phyloP scores from a whole-genome alignment of 1,140 invertebrate species.

The Hypsibius dujardini region DNA sequence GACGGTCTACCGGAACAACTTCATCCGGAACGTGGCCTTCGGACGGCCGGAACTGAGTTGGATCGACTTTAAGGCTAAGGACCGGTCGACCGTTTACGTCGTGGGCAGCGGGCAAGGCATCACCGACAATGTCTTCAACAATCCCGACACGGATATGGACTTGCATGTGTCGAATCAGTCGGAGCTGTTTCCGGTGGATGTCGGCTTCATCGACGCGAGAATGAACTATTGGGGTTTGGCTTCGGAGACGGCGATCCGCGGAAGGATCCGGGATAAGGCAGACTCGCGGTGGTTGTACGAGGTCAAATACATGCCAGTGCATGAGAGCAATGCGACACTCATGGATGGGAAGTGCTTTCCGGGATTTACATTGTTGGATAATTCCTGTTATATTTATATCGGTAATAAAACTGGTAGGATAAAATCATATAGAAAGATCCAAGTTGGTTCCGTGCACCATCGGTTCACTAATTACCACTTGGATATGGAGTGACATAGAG shows the following conservation, averaged over 20 bases:
- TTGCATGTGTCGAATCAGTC: background rate
- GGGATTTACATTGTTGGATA: background rate
- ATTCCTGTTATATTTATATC: background rate
- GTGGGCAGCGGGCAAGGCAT: background rate
- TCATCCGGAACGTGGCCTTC: background rate
- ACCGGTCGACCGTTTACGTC: background rate
- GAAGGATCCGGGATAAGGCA: constrained; percentile 34
- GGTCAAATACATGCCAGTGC: constrained; percentile 31
- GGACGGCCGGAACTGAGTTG: background rate
- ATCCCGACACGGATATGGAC: background rate
- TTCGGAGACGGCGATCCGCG: constrained; percentile 31
- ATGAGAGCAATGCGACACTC: constrained; percentile 33
- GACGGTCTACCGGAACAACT: background rate
- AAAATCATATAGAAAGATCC: too few relatives aligned
- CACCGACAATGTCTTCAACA: background rate
- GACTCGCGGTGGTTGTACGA: constrained; percentile 32
- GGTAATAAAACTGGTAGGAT: too few relatives aligned
- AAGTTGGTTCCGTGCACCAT: too few relatives aligned
- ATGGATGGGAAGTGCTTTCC: constrained; percentile 31
- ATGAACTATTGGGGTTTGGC: constrained; percentile 38
- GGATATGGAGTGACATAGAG: too few relatives aligned
- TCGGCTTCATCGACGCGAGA: constrained; percentile 30
- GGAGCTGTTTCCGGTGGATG: constrained; percentile 18
- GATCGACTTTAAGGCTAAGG: background rate
- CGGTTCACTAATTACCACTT: too few relatives aligned